A percentile compares a stretch with the other conserved stretches of the same genome.
Evolutionary conservation across 1,140 invertebrate genomes (phyloP).

Genomic region (Cotesia glomerata): DNA sequence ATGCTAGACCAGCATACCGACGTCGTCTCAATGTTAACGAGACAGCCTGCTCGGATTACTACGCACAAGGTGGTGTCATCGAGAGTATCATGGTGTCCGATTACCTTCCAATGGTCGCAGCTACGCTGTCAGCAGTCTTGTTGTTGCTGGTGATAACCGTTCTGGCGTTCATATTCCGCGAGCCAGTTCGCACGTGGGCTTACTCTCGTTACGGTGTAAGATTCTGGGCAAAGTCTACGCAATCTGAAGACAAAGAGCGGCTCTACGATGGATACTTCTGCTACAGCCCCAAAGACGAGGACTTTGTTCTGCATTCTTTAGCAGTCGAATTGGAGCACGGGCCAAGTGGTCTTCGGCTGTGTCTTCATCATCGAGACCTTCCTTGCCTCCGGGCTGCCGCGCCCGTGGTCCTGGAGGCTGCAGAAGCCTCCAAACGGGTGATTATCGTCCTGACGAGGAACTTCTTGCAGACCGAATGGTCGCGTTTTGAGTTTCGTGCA

Average conservation of each 20-base stretch:
- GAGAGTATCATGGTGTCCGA: constrained; percentile 83
- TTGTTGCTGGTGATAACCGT: constrained; percentile 77
- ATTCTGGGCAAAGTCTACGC: constrained; percentile 66
- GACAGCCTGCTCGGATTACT: constrained; percentile 83
- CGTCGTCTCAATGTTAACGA: constrained; percentile 81
- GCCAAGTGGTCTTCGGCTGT: constrained; percentile 76
- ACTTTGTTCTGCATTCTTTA: constrained; percentile 84
- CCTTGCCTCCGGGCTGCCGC: constrained; percentile 78
- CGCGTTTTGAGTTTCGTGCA: constrained; percentile 81
- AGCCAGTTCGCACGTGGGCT: constrained; percentile 84
- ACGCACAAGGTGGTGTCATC: constrained; percentile 80
- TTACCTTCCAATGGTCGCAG: constrained; percentile 83
- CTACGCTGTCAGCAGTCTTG: constrained; percentile 76
- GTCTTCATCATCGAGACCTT: constrained; percentile 84
- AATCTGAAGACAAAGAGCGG: constrained; percentile 77
- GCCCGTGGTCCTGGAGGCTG: constrained; percentile 82
- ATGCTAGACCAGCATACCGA: constrained; percentile 73
- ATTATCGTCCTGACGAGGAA: constrained; percentile 82
- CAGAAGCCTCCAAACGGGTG: constrained; percentile 82
- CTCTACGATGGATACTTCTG: constrained; percentile 92
- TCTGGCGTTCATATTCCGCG: constrained; percentile 82
- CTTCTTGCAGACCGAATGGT: constrained; percentile 87
- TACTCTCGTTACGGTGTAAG: constrained; percentile 86
- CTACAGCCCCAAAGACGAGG: constrained; percentile 91
- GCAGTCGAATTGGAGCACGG: constrained; percentile 84